Conservation (phyloP, 2,113 vertebrate genomes). For the Antennarius striatus region DNA sequence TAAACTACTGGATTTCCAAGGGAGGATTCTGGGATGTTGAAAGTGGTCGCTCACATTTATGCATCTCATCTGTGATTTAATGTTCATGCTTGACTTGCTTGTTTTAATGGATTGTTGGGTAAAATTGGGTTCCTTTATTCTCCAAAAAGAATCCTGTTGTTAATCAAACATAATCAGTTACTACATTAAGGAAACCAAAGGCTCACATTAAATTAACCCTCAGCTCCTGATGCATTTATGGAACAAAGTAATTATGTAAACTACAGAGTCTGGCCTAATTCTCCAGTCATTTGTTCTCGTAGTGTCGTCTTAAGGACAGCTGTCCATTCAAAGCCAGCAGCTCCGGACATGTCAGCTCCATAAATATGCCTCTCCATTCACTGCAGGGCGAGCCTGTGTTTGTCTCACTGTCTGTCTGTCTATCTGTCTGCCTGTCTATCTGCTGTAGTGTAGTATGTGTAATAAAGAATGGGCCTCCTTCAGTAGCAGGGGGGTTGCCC, state of each 20-base stretch:
- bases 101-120: conserved; percentile 66
- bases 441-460: conserved; percentile 10
- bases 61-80: conserved; percentile 35
- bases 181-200: conserved; percentile 2
- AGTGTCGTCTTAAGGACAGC: conserved; percentile 64
- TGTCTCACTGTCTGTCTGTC: conserved; percentile 4
- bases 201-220: conserved; percentile 4
- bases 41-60: conserved; percentile 47
- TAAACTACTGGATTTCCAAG: conserved; percentile 30
- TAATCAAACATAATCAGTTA: conserved; percentile 1
- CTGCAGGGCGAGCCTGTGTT: conserved; percentile 30
- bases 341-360: conserved; percentile 57
- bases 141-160: background rate
- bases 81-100: conserved; percentile 62
- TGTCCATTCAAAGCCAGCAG: conserved; percentile 34
- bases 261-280: conserved; percentile 35
- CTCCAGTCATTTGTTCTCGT: conserved; percentile 36
- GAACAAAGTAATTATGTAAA: too few species aligned
- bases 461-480: conserved; percentile 47
- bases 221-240: background rate
- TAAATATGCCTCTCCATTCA: conserved; percentile 55
- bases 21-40: conserved; percentile 38
- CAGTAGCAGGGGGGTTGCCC: conserved; percentile 22
- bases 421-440: background rate
- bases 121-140: conserved; percentile 13